These are phyloP conservation scores for Endomychus coccineus DNA, from an alignment of 2,888 invertebrate genomes.

Conservation along the genomic window DNA sequence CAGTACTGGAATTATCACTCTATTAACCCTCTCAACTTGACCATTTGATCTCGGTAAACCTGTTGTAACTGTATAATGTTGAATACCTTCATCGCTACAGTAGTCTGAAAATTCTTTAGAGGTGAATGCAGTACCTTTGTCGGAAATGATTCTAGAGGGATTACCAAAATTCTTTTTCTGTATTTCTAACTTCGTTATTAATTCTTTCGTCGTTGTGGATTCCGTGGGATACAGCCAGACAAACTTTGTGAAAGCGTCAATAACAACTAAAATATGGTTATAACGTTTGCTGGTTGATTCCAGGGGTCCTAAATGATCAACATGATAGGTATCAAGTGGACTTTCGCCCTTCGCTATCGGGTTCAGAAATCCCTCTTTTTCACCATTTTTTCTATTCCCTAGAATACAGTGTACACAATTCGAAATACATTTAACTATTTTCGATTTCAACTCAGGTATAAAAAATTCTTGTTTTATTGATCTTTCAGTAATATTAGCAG, in stretches of 20 bases:
- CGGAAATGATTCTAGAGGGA: constrained; percentile 12
- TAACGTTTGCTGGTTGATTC: constrained; percentile 3
- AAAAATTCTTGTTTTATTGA: constrained; percentile 26
- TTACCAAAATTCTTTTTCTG: constrained; percentile 5
- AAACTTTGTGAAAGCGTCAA: constrained; percentile 16
- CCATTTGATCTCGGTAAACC: constrained; percentile 7
- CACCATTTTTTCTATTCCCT: constrained; percentile 8
- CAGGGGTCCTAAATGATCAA: constrained; percentile 14
- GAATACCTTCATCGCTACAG: constrained; percentile 6
- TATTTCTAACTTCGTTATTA: constrained; percentile 12
- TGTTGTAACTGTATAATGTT: constrained; percentile 8
- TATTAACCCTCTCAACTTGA: constrained; percentile 17
- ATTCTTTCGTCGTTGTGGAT: constrained; percentile 18
- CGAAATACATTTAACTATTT: constrained; percentile 12
- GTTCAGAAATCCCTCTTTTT: constrained; percentile 10
- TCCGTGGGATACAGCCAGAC: constrained; percentile 10
- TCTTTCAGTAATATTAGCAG: constrained; percentile 20
- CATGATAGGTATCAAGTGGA: constrained; percentile 14
- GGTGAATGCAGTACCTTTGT: constrained; percentile 20
- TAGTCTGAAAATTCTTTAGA: constrained; percentile 11
- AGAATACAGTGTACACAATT: constrained; percentile 16
- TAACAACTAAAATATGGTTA: constrained; percentile 9
- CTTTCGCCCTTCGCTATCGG: constrained; percentile 12
- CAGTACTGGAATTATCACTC: constrained; percentile 23
- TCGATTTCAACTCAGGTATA: constrained; percentile 6